A percentile compares a stretch with the other conserved stretches of the same genome.
phyloP scores from a whole-genome alignment of 2,888 invertebrate genomes.

The Sarcophaga rosellei region DNA sequence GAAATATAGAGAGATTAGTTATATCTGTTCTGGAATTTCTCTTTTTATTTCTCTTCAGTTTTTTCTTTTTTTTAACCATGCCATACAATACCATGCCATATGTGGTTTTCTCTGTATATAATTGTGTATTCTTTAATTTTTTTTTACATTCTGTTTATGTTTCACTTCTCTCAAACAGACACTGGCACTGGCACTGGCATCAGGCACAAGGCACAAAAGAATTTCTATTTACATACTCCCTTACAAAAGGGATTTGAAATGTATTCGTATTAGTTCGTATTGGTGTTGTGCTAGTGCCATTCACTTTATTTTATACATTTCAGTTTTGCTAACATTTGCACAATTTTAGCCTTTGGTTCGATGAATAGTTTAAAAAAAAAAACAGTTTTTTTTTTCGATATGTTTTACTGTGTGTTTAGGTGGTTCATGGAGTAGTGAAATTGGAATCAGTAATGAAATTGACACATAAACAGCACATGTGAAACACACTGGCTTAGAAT shows the following conservation, averaged over 20 bases:
- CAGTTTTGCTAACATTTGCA: slow-evolving; percentile 49
- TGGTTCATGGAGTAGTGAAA: no score
- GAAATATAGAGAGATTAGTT: slow-evolving; percentile 63
- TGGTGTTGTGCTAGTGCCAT: background rate
- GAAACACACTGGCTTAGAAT: background rate
- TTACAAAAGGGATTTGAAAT: slow-evolving; percentile 60
- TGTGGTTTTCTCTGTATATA: background rate
- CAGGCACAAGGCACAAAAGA: background rate
- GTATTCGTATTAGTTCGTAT: background rate
- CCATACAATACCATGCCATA: background rate
- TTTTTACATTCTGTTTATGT: slow-evolving; percentile 17
- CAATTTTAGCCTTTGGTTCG: slow-evolving; percentile 39
- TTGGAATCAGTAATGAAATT: slow-evolving; percentile 30
- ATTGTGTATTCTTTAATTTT: slow-evolving; percentile 9
- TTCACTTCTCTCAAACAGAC: slow-evolving; percentile 13
- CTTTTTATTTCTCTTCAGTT: background rate
- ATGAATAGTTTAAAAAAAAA: slow-evolving; percentile 30
- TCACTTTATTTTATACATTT: slow-evolving; percentile 21
- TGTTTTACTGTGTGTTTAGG: no score
- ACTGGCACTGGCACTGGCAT: background rate
- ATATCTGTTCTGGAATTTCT: slow-evolving; percentile 27
- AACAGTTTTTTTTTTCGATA: no score
- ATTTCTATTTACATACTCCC: slow-evolving; percentile 51
- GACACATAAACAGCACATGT: slow-evolving; percentile 45
- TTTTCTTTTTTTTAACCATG: no score